These are phyloP conservation scores for Corydoras sp. DNA, from an alignment of 2,113 vertebrate genomes.

Conservation along the genomic window DNA sequence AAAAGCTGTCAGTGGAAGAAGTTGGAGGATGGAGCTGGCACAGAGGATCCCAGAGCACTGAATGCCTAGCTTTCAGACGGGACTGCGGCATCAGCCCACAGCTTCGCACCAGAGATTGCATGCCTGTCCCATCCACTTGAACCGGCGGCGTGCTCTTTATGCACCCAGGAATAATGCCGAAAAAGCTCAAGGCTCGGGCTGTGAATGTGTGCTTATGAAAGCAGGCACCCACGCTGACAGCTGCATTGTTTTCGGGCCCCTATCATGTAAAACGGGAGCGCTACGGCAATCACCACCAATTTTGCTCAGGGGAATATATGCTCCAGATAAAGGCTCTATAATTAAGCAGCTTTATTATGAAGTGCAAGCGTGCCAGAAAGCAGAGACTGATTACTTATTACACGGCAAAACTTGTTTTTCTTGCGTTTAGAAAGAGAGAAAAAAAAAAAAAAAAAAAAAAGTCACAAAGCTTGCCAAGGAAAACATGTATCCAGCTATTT, in stretches of 20 bases:
- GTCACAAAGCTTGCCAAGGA: conserved; percentile 7
- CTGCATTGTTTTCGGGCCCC: conserved; percentile 16
- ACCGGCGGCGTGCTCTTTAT: conserved; percentile 28
- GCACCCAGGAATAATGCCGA: conserved; percentile 24
- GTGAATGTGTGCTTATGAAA: conserved; percentile 12
- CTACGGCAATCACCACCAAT: conserved; percentile 25
- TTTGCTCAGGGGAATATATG: conserved; percentile 23
- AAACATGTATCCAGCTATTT: conserved; percentile 11
- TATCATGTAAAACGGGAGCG: conserved; percentile 9
- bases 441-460: not conserved
- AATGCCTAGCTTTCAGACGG: conserved; percentile 41
- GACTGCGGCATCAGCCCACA: conserved; percentile 36
- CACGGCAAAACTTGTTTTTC: not conserved
- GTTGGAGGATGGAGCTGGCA: conserved; percentile 32
- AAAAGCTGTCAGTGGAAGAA: conserved; percentile 29
- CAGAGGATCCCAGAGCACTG: conserved; percentile 26
- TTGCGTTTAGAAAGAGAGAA: not conserved
- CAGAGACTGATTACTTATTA: conserved; percentile 12
- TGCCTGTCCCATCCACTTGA: conserved; percentile 37
- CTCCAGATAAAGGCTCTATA: conserved; percentile 13
- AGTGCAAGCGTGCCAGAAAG: not conserved
- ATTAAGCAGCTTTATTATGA: conserved; percentile 17
- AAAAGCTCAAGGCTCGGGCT: conserved; percentile 12
- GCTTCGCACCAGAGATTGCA: conserved; percentile 33
- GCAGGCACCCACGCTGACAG: conserved; percentile 6